Base-by-base conservation (phyloP, 2,113 vertebrate species). In the Nipponia nippon region DNA sequence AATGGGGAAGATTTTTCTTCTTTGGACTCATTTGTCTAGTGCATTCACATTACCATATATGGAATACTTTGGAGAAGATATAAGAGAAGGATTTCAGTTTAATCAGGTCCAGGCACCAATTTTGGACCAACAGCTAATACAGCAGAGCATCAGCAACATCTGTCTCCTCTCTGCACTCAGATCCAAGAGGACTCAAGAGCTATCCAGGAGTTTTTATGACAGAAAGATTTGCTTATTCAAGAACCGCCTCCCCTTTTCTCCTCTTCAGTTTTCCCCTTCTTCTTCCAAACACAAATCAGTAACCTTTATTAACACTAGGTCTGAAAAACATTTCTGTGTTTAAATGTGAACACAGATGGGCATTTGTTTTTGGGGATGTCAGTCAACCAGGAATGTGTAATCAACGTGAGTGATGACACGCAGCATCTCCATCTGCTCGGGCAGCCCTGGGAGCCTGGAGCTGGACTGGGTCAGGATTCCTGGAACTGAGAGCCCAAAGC, bases 91-190 rank as follows among this genome's bases (percentile, higher is more conserved):
- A 83, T 92, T 94, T 94, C 72, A 61, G 22, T 79, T 90, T 97
- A 95, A 97, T 97, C 69, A 93, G 61, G 76, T 87, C 88, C 94
- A 97, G 92, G 77, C 92, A 82, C 38, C 89, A 65, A 84, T 92
- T 93, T 78, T 95, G 83, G 86, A 91, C 75, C 40, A 83, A 49
- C 13, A 52, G 50, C 47, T 89, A 87, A 50, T 77, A 59, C n/a
- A 86, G 52, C 79, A 70, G 50, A 94, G 47, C 61, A 85, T 32
- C 78, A 80, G 79, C 55, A 93, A 92, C 95, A 79, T 95, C 79
- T 96, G 86, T 84, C 83, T 96, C 11, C 56, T 66, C 59, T 95
- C 77, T 93, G 38, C 61, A 56, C 32, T 87, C 18, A 32, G 42
- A 94, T 78, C 72, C 55, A 89, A 76, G 69, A 58, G 34, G 65